phyloP scores from a whole-genome alignment of 2,888 invertebrate species.

The Mimumesa dahlbomi region DNA sequence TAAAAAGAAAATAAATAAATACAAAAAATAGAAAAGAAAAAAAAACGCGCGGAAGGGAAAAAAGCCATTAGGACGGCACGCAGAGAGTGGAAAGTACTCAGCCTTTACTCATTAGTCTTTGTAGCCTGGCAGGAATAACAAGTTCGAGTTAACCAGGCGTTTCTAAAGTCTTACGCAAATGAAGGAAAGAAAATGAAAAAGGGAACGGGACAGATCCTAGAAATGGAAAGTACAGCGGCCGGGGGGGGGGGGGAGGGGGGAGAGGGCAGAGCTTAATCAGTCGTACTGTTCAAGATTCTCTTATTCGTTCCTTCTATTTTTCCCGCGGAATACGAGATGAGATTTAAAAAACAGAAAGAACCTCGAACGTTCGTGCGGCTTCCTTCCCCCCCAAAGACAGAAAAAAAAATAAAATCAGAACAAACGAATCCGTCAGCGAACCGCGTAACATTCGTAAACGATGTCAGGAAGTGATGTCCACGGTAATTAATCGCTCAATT shows the following conservation, averaged over 20 bases:
- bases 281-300: slow-evolving; percentile 47
- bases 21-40: too few species aligned
- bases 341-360: slow-evolving; percentile 40
- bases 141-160: slow-evolving; percentile 65
- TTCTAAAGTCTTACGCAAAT: slow-evolving; percentile 59
- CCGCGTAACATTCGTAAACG: too few species aligned
- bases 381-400: too few species aligned
- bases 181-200: slow-evolving; percentile 53
- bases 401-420: too few species aligned
- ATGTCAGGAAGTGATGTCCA: too few species aligned
- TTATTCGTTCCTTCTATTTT: slow-evolving; percentile 41
- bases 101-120: slow-evolving; percentile 64
- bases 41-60: slow-evolving; percentile 5
- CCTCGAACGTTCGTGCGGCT: neutral
- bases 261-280: slow-evolving; percentile 58
- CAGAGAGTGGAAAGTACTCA: slow-evolving; percentile 58
- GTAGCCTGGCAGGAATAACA: slow-evolving; percentile 59
- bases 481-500: too few species aligned
- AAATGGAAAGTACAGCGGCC: slow-evolving; percentile 50
- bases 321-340: slow-evolving; percentile 43
- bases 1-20: too few species aligned
- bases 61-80: slow-evolving; percentile 17
- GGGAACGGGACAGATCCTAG: slow-evolving; percentile 38
- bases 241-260: too few species aligned
- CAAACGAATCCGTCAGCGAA: too few species aligned